A percentile compares a stretch with the other conserved stretches of the same genome.
Conservation (phyloP, 2,113 vertebrate species). For the Phylloscopus trochiloides region DNA sequence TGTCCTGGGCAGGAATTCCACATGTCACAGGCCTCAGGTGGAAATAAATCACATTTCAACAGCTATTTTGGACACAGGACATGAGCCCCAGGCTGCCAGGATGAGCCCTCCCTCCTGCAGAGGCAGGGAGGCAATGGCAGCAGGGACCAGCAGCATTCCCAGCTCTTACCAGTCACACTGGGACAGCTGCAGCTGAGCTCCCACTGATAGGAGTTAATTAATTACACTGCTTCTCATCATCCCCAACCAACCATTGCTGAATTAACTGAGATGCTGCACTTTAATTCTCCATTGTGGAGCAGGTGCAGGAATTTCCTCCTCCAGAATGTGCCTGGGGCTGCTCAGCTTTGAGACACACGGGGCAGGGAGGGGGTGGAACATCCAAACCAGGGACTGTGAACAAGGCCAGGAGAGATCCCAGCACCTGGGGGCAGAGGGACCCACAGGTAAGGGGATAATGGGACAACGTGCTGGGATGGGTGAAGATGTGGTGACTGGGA, state of each 20-base stretch:
- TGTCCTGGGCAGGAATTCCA: not conserved
- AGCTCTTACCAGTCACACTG: not conserved
- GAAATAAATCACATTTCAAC: not conserved
- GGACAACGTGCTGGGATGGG: accelerated
- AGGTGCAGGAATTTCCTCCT: not conserved
- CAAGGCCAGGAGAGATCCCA: not conserved
- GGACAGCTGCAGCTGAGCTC: not conserved
- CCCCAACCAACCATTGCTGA: not conserved
- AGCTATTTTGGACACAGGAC: not conserved
- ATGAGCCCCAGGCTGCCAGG: not conserved
- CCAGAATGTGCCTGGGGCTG: not conserved
- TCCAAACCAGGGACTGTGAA: not conserved
- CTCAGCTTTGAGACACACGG: not conserved
- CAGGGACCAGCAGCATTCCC: not conserved
- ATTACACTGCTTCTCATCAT: not conserved
- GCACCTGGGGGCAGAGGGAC: not conserved
- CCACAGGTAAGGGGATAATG: not conserved
- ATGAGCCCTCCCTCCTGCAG: not conserved
- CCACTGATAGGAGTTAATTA: not conserved
- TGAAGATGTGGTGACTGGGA: not conserved
- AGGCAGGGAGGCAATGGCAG: not conserved
- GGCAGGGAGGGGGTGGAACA: not conserved
- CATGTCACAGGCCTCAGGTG: not conserved
- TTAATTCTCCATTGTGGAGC: accelerated
- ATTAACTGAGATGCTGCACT: not conserved